A percentile compares a stretch with the other conserved stretches of the same genome.
These are phyloP conservation scores for Varanus komodoensis DNA, from an alignment of 2,113 vertebrate species.

Conservation along the genomic window DNA sequence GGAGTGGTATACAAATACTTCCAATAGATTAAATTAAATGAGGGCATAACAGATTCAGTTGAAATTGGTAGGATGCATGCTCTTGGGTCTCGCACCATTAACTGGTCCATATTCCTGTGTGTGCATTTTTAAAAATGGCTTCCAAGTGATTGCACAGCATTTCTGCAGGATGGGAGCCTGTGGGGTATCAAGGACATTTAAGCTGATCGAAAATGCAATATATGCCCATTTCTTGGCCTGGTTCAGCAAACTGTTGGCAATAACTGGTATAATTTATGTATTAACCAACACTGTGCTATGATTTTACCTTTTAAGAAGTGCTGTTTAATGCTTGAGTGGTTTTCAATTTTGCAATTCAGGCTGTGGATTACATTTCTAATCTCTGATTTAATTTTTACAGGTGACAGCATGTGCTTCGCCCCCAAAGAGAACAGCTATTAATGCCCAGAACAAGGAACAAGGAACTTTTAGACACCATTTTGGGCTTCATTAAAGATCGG, in stretches of 20 bases:
- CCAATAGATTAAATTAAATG: neutral
- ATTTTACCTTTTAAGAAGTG: constrained; percentile 63
- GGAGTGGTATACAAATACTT: too few relatives aligned
- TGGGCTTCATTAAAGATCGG: constrained; percentile 53
- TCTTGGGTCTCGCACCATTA: neutral
- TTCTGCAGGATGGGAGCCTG: neutral
- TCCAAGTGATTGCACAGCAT: constrained; percentile 5
- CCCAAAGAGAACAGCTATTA: constrained; percentile 22
- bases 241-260: constrained; percentile 35
- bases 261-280: constrained; percentile 54
- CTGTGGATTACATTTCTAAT: constrained; percentile 60
- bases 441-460: neutral
- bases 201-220: constrained; percentile 27
- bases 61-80: neutral
- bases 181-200: constrained; percentile 8
- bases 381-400: constrained; percentile 63
- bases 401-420: constrained; percentile 41
- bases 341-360: constrained; percentile 69
- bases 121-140: neutral
- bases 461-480: constrained; percentile 35
- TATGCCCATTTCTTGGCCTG: constrained; percentile 19
- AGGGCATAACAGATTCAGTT: neutral
- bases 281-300: constrained; percentile 55
- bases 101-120: neutral
- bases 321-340: constrained; percentile 64